phyloP scores from a whole-genome alignment of 2,113 vertebrate species.

The Egretta garzetta region DNA sequence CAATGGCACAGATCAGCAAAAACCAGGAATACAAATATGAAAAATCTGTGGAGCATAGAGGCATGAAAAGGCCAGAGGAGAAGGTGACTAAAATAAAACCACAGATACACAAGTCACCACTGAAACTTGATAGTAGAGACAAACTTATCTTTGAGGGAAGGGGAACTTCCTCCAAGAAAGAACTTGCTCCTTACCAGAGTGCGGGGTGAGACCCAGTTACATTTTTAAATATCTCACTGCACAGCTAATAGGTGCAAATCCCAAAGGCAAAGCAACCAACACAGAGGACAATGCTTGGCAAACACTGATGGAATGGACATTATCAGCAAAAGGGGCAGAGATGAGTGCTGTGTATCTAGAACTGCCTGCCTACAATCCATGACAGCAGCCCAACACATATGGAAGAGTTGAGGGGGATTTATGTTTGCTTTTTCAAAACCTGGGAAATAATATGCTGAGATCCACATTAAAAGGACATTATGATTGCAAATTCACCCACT shows the following conservation, averaged over 20 bases:
- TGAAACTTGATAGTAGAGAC: neutral
- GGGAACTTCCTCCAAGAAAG: neutral
- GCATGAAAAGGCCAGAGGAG: neutral
- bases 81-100: neutral
- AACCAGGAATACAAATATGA: neutral
- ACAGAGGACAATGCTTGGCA: neutral
- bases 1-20: neutral
- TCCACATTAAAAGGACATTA: neutral
- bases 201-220: neutral
- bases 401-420: neutral
- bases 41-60: neutral
- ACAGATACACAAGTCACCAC: neutral
- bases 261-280: neutral
- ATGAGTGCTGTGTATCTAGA: neutral
- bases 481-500: neutral
- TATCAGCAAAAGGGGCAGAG: neutral
- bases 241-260: neutral
- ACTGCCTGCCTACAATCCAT: neutral
- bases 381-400: neutral
- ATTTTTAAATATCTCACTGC: neutral
- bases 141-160: neutral
- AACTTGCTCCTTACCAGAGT: neutral
- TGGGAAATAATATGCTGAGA: neutral
- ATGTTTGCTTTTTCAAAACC: neutral
- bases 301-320: neutral